Percentiles rank a stretch among this genome's conserved stretches.
Conservation (phyloP, 2,113 vertebrate species). For the Polyodon spathula region DNA sequence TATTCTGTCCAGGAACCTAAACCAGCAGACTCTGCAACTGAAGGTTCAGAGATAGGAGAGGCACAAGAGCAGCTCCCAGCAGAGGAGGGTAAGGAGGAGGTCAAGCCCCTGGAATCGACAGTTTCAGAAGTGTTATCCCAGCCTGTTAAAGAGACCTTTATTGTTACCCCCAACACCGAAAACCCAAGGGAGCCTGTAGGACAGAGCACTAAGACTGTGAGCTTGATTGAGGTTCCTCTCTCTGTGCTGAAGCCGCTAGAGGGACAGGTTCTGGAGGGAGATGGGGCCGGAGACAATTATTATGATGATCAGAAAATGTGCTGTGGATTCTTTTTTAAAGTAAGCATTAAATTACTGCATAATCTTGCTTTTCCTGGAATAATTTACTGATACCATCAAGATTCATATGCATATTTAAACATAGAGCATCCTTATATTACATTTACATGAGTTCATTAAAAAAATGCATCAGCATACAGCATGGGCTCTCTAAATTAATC, state of each 20-base stretch:
- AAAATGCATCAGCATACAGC: no score
- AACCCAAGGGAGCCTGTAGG: constrained; percentile 40
- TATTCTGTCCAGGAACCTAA: constrained; percentile 39
- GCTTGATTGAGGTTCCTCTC: constrained; percentile 84
- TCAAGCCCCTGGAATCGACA: constrained; percentile 61
- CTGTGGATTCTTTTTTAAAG: constrained; percentile 97
- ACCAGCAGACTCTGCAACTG: constrained; percentile 39
- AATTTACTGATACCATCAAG: no score
- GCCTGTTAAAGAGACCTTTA: constrained; percentile 68
- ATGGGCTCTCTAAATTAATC: no score
- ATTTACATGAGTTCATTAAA: no score
- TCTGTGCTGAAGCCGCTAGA: constrained; percentile 74
- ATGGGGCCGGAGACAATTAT: constrained; percentile 54
- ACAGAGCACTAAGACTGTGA: constrained; percentile 60
- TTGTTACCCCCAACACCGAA: constrained; percentile 67
- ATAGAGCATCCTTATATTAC: no score
- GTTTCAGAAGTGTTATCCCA: constrained; percentile 80
- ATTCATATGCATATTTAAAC: no score
- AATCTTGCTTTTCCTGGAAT: no score
- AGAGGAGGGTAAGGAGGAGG: constrained; percentile 25
- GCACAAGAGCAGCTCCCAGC: constrained; percentile 22
- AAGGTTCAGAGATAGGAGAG: constrained; percentile 22
- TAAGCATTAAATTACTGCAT: constrained; percentile 29
- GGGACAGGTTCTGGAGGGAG: constrained; percentile 54
- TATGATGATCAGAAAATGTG: constrained; percentile 85